phyloP scores from a whole-genome alignment of 2,113 vertebrate species.

The Alethe diademata region DNA sequence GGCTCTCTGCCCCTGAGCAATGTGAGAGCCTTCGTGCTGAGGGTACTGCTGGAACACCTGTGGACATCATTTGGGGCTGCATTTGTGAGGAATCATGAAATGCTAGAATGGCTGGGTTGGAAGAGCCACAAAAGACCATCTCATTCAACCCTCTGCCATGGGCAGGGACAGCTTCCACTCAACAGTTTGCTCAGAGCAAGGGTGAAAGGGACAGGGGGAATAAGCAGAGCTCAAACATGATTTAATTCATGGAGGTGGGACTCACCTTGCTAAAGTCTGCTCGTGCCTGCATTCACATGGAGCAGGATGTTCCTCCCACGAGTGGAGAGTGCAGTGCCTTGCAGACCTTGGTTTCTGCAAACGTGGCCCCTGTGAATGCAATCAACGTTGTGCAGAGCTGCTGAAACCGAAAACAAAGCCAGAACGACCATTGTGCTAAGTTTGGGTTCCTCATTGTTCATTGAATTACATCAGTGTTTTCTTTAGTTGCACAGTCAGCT shows the following conservation, averaged over 20 bases:
- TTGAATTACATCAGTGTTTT: slow-evolving; percentile 56
- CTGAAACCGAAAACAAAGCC: slow-evolving; percentile 47
- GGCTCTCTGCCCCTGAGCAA: background rate
- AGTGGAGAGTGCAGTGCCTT: background rate
- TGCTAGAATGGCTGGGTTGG: background rate
- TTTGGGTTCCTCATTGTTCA: slow-evolving; percentile 57
- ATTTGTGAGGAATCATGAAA: background rate
- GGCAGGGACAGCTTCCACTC: background rate
- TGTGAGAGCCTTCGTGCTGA: background rate
- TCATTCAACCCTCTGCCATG: background rate
- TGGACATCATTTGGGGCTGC: background rate
- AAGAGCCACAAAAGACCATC: background rate
- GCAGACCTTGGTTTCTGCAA: slow-evolving; percentile 14
- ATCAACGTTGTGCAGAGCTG: slow-evolving; percentile 46
- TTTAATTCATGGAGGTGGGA: background rate
- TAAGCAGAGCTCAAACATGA: background rate
- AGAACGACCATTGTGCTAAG: slow-evolving; percentile 56
- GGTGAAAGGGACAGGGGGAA: background rate
- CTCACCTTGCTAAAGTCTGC: background rate
- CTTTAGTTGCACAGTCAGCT: slow-evolving; percentile 64
- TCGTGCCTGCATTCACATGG: rapidly evolving
- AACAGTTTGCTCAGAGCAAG: background rate
- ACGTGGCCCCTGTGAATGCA: slow-evolving; percentile 28
- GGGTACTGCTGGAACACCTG: background rate
- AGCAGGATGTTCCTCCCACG: background rate